Percentiles rank a stretch among this genome's conserved stretches.
These are phyloP conservation scores for Patella caerulea DNA, from an alignment of 2,888 invertebrate species.

Conservation along the genomic window DNA sequence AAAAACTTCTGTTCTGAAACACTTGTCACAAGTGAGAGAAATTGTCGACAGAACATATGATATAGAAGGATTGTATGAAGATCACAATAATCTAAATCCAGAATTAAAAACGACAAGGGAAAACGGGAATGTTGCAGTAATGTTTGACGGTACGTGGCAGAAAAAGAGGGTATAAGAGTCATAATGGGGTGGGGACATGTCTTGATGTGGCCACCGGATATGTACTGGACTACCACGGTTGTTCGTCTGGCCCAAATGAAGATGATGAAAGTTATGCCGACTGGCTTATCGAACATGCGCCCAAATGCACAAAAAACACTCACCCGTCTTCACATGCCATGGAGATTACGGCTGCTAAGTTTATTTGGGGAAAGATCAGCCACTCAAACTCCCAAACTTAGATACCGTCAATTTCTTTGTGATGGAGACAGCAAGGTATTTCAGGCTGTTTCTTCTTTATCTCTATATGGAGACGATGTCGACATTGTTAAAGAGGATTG, in stretches of 20 bases:
- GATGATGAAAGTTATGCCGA: not conserved
- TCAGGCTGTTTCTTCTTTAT: not conserved
- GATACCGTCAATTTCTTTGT: not conserved
- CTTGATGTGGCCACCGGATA: not conserved
- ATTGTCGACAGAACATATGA: not conserved
- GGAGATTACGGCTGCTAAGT: not conserved
- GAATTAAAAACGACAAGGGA: not conserved
- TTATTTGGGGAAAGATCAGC: not conserved
- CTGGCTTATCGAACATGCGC: conserved; percentile 1
- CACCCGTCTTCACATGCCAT: not conserved
- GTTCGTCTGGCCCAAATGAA: not conserved
- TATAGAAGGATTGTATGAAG: not conserved
- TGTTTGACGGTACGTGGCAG: not conserved
- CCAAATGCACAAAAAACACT: not conserved
- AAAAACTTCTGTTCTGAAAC: not conserved
- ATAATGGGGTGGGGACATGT: not conserved
- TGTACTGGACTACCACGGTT: not conserved
- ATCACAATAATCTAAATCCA: not conserved
- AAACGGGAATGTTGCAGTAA: not conserved
- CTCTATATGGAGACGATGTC: not conserved
- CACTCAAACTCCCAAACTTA: not conserved
- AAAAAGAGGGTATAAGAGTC: not conserved
- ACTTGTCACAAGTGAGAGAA: not conserved
- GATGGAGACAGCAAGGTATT: not conserved
- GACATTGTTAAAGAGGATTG: not conserved